phyloP scores from a whole-genome alignment of 2,797 vertebrate genomes.

The Rhabdophis nuchalis region DNA sequence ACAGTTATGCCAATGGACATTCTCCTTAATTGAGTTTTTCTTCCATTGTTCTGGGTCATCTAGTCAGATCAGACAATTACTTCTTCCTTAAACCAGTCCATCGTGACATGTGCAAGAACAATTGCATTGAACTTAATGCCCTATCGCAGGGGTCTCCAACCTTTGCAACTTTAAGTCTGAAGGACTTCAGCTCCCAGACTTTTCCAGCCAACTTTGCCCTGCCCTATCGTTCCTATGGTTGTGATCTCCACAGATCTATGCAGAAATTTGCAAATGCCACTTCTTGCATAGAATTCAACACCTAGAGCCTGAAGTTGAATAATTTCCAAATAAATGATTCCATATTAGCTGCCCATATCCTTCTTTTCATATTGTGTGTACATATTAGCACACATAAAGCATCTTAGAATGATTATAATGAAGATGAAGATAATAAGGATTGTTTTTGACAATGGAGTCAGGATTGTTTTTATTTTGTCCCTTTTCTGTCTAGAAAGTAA shows the following conservation, averaged over 20 bases:
- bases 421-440: no score
- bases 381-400: neutral
- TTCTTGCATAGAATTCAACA: neutral
- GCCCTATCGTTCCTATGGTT: neutral
- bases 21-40: neutral
- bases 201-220: no score
- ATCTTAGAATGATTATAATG: neutral
- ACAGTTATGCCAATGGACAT: neutral
- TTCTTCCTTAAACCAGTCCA: neutral
- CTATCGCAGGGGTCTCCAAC: no score
- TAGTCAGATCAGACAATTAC: neutral
- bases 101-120: neutral
- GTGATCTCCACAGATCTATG: neutral
- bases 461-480: neutral
- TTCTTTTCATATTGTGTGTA: neutral
- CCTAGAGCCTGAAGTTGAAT: neutral
- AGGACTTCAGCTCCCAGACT: no score
- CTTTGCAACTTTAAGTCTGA: no score
- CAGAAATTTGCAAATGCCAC: neutral
- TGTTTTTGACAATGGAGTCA: neutral
- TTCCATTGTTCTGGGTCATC: neutral
- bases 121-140: neutral
- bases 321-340: neutral
- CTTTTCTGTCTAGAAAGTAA: constrained; percentile 21
- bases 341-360: neutral